Evolutionary conservation across 2,113 vertebrate species (phyloP), one percentile per base, ranked within the genome.

Genomic region (Clupea harengus): DNA sequence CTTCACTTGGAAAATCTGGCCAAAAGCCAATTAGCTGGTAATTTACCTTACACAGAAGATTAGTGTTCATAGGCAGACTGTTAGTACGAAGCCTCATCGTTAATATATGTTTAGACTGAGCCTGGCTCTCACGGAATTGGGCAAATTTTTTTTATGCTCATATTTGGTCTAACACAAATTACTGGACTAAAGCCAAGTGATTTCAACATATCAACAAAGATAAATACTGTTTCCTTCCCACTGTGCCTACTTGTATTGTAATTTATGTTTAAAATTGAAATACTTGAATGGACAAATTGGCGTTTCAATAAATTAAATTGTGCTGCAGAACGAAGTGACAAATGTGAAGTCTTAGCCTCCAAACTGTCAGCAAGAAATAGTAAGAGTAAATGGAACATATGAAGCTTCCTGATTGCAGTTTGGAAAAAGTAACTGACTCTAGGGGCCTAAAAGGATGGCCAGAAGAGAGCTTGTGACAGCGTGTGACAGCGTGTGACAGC

Each of bases 1-100:
- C 60, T 83, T 83, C 85, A 86, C 88, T 87, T 80, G 15, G 49
- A 83, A 82, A 86, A 89, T 84, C 90, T 93, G 92, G 91, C 90
- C 91, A 39, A 93, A 93, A 94, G 90, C 93, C 92, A 94, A 92
- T 94, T 91, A 94, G 85, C 83, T 84, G 85, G 86, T 44, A 89
- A 86, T 87, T 92, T 92, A 87, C 88, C 85, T 86, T 67, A 50
- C 83, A 83, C 85, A 45, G 45, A 85, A 83, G 85, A 82, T 89
- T 89, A 91, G 32, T 32, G 32, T 46, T 32, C 18, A 28, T 18
- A 81, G 67, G 81, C 87, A 88, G 85, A 82, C 54, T 60, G 46
- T 78, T 80, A 50, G 45, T 45, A 82, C 50, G 83, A 54, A 86
- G 39, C 39, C 39, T 39, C 39, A 39, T 39, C 39, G 39, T 1